phyloP scores from a whole-genome alignment of 2,888 invertebrate genomes.

The Tenodera sinensis region DNA sequence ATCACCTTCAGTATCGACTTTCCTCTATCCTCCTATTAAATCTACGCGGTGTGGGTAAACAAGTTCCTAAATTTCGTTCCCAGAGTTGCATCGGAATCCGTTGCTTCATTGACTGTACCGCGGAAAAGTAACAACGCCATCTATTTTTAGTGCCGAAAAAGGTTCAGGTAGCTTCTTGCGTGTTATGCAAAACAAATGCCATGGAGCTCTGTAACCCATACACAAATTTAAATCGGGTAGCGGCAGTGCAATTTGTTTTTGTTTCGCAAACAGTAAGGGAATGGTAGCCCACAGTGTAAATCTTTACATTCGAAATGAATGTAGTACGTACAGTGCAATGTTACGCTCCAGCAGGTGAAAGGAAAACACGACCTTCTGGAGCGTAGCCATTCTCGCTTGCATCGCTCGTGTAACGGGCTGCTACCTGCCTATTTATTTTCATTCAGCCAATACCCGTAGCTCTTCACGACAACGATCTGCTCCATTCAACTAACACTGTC shows the following conservation, averaged over 20 bases:
- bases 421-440: no score
- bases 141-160: not conserved
- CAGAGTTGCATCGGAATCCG: no score
- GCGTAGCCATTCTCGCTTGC: not conserved
- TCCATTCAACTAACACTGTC: no score
- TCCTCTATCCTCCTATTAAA: no score
- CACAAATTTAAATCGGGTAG: not conserved
- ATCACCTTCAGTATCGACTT: no score
- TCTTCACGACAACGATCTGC: no score
- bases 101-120: no score
- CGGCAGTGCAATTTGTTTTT: not conserved
- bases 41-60: no score
- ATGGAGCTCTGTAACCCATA: not conserved
- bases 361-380: not conserved
- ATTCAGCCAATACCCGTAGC: no score
- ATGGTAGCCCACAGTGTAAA: not conserved
- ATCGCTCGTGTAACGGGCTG: no score
- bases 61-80: no score
- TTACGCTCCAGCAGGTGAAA: not conserved
- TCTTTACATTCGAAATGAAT: not conserved
- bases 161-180: not conserved
- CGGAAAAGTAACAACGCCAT: not conserved
- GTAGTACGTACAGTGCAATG: not conserved
- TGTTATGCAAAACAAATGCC: not conserved
- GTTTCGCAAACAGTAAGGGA: not conserved